These are phyloP conservation scores for Anomalospiza imberbis DNA, from an alignment of 2,797 vertebrate genomes.

Conservation along the genomic window DNA sequence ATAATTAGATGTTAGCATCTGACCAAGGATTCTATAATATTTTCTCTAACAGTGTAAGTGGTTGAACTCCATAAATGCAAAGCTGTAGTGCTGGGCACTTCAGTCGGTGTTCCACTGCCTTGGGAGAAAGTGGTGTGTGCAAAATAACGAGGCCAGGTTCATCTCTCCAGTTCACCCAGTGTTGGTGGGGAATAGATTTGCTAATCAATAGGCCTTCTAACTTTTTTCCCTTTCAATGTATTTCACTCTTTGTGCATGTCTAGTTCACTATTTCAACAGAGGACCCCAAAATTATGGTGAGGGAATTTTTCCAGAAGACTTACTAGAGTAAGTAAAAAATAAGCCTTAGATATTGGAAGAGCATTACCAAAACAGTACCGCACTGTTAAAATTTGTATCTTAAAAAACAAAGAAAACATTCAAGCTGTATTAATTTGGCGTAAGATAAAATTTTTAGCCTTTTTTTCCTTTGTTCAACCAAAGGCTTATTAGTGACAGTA, in stretches of 20 bases:
- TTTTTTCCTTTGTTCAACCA: not conserved
- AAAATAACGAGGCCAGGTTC: not conserved
- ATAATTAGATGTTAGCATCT: not conserved
- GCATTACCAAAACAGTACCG: not conserved
- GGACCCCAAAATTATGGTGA: not conserved
- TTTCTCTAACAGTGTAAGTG: not conserved
- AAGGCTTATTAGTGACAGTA: not conserved
- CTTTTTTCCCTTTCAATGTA: not conserved
- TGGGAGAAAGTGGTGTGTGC: not conserved
- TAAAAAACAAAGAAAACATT: not conserved
- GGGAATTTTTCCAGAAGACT: not conserved
- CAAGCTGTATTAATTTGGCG: not conserved
- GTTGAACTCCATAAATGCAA: not conserved
- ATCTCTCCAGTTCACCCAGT: not conserved
- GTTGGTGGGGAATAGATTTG: not conserved
- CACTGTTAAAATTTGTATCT: not conserved
- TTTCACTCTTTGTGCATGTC: not conserved
- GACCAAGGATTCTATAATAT: not conserved
- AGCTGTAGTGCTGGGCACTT: not conserved
- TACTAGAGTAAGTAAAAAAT: not conserved
- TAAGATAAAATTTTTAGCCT: not conserved
- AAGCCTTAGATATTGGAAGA: not conserved
- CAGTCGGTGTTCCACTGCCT: not conserved
- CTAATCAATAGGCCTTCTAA: not conserved
- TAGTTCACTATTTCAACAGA: not conserved